Base-by-base conservation (phyloP, 2,888 invertebrate species). In the Apodemia hepburni region DNA sequence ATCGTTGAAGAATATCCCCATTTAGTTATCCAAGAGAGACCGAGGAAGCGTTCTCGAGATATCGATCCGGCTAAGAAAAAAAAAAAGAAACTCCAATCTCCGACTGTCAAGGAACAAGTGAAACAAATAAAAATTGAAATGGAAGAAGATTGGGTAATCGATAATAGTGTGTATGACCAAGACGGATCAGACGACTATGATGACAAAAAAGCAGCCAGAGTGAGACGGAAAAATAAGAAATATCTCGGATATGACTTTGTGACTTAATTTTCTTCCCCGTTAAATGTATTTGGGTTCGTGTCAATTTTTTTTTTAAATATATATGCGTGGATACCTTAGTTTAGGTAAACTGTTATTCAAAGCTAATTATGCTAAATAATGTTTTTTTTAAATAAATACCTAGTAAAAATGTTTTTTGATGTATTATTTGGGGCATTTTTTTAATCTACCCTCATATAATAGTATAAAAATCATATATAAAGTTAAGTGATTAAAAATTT, bases 161-260 rank as follows among this genome's bases (percentile, higher is more conserved):
- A 87, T 22, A 84, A 82, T 45, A 82, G 78, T 29, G 80, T 79
- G 0, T 88, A 83, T 66, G 87, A 89, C 0, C 84, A 85, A 2
- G 82, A 80, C 12, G 72, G 63, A 0, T 69, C 71, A 0, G 85
- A 86, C 0, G 88, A 87, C 0, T 86, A 80, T 3, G 85, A 87
- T 6, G 88, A 88, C 1, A 84, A 82, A 27, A 87, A 86, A 35
- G 84, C 82, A 0, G 82, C 84, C 0, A 66, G 90, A 3, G 90
- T 87, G 1, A 75, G 90, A 66, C 81, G 91, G 74, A 89, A 88
- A 87, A 91, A 90, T 87, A 90, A 90, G 69, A 90, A 88, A 73
- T 91, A 90, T 66, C 60, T 89, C 18, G 89, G 88, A 0, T 89
- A 87, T 62, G 89, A 91, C 66, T 89, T 89, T 66, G 88, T 89